Evolutionary conservation across 2,113 vertebrate genomes (phyloP).

Genomic region (Falcunculus frontatus): DNA sequence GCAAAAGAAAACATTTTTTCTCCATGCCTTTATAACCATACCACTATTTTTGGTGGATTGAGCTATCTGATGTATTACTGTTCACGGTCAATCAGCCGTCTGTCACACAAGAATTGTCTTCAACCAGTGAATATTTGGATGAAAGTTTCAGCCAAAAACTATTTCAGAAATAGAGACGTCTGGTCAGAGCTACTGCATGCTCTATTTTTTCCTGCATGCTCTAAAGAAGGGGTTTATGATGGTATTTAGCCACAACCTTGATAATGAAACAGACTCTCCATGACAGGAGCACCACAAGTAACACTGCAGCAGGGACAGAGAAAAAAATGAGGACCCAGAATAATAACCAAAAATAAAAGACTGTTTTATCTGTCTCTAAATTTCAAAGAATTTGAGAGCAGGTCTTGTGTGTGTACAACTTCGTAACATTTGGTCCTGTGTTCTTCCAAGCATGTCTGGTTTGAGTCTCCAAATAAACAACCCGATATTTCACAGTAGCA

Average conservation of each 20-base stretch:
- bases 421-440: neutral
- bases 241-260: neutral
- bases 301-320: neutral
- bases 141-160: neutral
- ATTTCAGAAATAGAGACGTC: neutral
- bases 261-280: neutral
- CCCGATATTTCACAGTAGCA: neutral
- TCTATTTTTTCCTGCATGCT: neutral
- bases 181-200: neutral
- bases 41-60: neutral
- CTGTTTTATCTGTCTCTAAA: neutral
- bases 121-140: neutral
- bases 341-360: neutral
- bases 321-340: neutral
- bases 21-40: neutral
- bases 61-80: neutral
- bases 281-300: neutral
- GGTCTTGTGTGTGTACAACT: neutral
- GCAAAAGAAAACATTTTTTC: neutral
- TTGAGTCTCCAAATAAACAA: neutral
- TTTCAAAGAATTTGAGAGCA: neutral
- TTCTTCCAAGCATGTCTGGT: neutral
- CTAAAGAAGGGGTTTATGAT: neutral
- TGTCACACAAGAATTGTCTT: neutral
- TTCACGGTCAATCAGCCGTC: neutral